These are phyloP conservation scores for Etheostoma nigrum DNA, from an alignment of 2,797 vertebrate species.

Conservation along the genomic window DNA sequence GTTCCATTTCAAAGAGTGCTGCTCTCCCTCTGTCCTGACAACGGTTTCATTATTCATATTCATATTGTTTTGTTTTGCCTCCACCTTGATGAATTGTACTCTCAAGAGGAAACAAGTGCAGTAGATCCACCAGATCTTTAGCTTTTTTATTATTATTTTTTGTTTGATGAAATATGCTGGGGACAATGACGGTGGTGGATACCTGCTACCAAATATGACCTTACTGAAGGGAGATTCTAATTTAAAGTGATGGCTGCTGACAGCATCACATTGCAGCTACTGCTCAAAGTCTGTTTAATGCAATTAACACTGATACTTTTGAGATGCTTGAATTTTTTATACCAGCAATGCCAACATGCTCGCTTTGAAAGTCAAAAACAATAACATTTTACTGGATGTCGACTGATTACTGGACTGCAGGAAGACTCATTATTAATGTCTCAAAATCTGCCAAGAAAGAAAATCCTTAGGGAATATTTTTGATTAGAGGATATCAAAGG, in stretches of 20 bases:
- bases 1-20: constrained; percentile 55
- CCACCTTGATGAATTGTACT: constrained; percentile 77
- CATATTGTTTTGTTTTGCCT: constrained; percentile 73
- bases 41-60: constrained; percentile 81
- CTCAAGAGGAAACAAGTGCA: constrained; percentile 73
- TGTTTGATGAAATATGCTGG: constrained; percentile 74
- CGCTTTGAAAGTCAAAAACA: constrained; percentile 60
- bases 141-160: constrained; percentile 44
- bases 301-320: constrained; percentile 56
- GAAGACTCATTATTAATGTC: constrained; percentile 54
- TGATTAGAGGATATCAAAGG: constrained; percentile 66
- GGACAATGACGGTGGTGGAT: constrained; percentile 60
- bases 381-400: constrained; percentile 56
- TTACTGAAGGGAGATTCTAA: constrained; percentile 54
- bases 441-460: constrained; percentile 57
- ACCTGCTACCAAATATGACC: constrained; percentile 68
- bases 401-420: constrained; percentile 52
- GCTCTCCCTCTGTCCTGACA: constrained; percentile 63
- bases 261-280: constrained; percentile 49
- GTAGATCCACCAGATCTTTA: constrained; percentile 63
- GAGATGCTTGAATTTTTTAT: constrained; percentile 38
- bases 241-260: constrained; percentile 60
- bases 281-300: constrained; percentile 57
- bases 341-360: background rate
- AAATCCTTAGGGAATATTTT: constrained; percentile 50